Evolutionary conservation across 2,888 invertebrate species (phyloP).

Genomic region (Criorhina ranunculi): DNA sequence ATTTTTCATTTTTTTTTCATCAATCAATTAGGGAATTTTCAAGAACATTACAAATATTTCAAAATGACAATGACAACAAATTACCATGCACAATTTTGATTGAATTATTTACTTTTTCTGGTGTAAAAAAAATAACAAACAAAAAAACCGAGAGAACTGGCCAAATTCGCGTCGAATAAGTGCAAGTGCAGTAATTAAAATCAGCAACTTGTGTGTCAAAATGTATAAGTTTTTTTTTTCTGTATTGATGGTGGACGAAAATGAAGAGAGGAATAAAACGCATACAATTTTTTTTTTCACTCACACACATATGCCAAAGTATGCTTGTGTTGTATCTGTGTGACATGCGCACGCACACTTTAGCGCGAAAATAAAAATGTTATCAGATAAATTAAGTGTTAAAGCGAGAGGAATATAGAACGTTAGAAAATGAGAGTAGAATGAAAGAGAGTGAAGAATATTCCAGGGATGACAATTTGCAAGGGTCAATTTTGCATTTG

Average conservation of each 20-base stretch:
- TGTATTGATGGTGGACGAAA: slow-evolving; percentile 51
- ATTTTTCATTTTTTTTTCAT: slow-evolving; percentile 39
- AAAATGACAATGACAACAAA: slow-evolving; percentile 51
- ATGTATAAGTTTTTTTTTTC: slow-evolving; percentile 40
- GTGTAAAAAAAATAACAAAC: slow-evolving; percentile 69
- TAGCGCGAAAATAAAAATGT: slow-evolving; percentile 17
- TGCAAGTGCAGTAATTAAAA: slow-evolving; percentile 76
- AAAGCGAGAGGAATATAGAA: slow-evolving; percentile 55
- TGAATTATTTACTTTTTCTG: slow-evolving; percentile 70
- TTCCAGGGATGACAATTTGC: slow-evolving; percentile 55
- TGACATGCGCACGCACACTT: slow-evolving; percentile 59
- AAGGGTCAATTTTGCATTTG: slow-evolving; percentile 27
- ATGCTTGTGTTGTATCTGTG: slow-evolving; percentile 23
- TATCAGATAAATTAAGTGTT: slow-evolving; percentile 21
- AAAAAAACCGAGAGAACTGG: slow-evolving; percentile 68
- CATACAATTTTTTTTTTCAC: slow-evolving; percentile 35
- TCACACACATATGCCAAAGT: slow-evolving; percentile 4
- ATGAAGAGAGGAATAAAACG: slow-evolving; percentile 55
- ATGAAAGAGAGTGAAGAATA: slow-evolving; percentile 44
- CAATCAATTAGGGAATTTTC: slow-evolving; percentile 18
- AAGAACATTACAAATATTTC: background rate
- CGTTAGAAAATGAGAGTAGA: slow-evolving; percentile 60
- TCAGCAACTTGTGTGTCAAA: slow-evolving; percentile 74
- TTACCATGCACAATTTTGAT: slow-evolving; percentile 64
- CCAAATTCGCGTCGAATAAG: slow-evolving; percentile 73